These are phyloP conservation scores for Coptodon rendalli DNA, from an alignment of 2,113 vertebrate species.

Conservation along the genomic window DNA sequence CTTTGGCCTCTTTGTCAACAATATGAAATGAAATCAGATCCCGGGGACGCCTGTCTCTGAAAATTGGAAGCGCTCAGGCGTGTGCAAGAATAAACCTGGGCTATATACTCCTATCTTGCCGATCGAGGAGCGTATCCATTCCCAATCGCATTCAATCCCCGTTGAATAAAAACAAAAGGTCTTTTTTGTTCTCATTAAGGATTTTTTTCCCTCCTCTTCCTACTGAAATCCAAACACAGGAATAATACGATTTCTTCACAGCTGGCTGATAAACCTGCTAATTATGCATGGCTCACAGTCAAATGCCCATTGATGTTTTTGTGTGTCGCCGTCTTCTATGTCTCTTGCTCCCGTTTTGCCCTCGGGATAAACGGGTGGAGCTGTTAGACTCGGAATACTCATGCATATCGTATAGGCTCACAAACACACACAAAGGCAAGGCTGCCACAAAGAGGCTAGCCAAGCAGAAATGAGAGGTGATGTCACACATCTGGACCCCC, in stretches of 20 bases:
- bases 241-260: slow-evolving; percentile 49
- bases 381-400: neutral
- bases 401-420: slow-evolving; percentile 13
- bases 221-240: slow-evolving; percentile 41
- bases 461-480: slow-evolving; percentile 39
- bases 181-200: slow-evolving; percentile 39
- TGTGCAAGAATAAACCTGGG: slow-evolving; percentile 33
- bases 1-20: slow-evolving; percentile 48
- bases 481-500: slow-evolving; percentile 41
- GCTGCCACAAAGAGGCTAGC: slow-evolving; percentile 26
- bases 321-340: neutral
- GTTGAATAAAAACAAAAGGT: slow-evolving; percentile 49
- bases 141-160: slow-evolving; percentile 22
- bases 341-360: neutral
- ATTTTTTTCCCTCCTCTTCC: neutral
- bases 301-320: slow-evolving; percentile 33
- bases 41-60: slow-evolving; percentile 17
- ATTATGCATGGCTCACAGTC: slow-evolving; percentile 45
- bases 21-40: slow-evolving; percentile 50
- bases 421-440: neutral
- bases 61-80: slow-evolving; percentile 40
- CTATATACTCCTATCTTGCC: slow-evolving; percentile 23
- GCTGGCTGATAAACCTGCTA: slow-evolving; percentile 55
- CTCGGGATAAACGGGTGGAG: slow-evolving; percentile 23
- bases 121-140: slow-evolving; percentile 28